These are phyloP conservation scores for Tachina fera DNA, from an alignment of 2,888 invertebrate genomes.

Conservation along the genomic window DNA sequence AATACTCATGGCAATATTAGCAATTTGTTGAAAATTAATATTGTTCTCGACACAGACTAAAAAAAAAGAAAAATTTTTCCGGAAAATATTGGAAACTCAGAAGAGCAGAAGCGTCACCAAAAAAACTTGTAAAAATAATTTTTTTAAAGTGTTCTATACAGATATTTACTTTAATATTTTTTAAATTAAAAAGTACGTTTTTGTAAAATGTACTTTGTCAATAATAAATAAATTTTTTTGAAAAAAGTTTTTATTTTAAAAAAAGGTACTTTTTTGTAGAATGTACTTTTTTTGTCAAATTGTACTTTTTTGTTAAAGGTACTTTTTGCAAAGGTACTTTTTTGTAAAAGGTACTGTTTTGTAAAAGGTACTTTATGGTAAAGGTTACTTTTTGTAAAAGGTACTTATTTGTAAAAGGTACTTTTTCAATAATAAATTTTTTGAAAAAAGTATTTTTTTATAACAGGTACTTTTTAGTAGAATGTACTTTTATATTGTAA, in stretches of 20 bases:
- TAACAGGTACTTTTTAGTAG: no score
- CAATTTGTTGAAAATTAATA: slow-evolving; percentile 67
- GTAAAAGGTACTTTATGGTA: no score
- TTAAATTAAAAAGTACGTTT: neutral
- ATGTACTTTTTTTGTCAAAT: no score
- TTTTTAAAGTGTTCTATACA: no score
- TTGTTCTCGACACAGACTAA: slow-evolving; percentile 38
- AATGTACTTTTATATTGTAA: no score
- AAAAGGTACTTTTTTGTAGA: neutral
- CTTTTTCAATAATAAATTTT: neutral
- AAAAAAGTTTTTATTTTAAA: no score
- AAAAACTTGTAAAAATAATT: no score
- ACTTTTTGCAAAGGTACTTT: no score
- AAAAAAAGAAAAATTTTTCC: slow-evolving; percentile 23
- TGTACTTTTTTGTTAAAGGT: no score
- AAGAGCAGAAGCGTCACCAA: slow-evolving; percentile 16
- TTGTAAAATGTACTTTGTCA: neutral
- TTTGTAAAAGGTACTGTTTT: no score
- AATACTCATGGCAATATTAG: slow-evolving; percentile 48
- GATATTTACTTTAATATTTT: no score
- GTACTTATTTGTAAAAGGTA: neutral
- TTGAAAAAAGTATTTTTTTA: neutral
- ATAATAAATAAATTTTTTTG: no score
- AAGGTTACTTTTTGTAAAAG: neutral
- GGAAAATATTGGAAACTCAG: neutral